Conservation (phyloP, 1,140 invertebrate genomes). For the Eurosta solidaginis region DNA sequence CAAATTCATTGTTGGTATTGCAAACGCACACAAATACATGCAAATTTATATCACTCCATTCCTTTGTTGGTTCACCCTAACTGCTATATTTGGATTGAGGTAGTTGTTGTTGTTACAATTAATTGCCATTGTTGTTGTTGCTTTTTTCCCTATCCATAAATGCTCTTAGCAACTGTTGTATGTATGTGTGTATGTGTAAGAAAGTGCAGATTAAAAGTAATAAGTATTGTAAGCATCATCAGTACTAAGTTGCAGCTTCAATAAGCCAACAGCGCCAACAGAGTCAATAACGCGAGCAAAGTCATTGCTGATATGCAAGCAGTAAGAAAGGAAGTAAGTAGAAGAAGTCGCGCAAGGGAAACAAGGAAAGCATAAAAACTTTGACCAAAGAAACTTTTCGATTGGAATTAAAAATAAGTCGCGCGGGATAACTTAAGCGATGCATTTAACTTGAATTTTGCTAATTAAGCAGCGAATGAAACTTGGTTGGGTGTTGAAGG, state of each 20-base stretch:
- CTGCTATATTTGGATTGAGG: not conserved
- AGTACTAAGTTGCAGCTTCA: not conserved
- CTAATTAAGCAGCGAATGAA: constrained; percentile 16
- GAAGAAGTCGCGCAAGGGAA: not conserved
- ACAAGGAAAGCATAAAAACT: not conserved
- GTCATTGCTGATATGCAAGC: no score
- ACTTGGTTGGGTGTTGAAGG: not conserved
- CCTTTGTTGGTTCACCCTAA: not conserved
- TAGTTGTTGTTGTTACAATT: not conserved
- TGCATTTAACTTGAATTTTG: constrained; percentile 36
- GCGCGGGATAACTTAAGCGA: constrained; percentile 35
- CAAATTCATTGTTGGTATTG: not conserved
- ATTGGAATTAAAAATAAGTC: constrained; percentile 30
- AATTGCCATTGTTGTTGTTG: no score
- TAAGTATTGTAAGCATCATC: not conserved
- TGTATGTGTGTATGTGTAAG: not conserved
- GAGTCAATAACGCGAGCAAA: no score
- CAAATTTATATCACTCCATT: not conserved
- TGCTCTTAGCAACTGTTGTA: not conserved
- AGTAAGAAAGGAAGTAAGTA: not conserved
- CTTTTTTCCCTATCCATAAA: no score
- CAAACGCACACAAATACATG: not conserved
- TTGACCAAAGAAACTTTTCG: constrained; percentile 29
- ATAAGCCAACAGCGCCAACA: not conserved
- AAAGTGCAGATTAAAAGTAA: not conserved